These are phyloP conservation scores for Oscheius onirici DNA, from an alignment of 2,888 invertebrate species.

Conservation along the genomic window DNA sequence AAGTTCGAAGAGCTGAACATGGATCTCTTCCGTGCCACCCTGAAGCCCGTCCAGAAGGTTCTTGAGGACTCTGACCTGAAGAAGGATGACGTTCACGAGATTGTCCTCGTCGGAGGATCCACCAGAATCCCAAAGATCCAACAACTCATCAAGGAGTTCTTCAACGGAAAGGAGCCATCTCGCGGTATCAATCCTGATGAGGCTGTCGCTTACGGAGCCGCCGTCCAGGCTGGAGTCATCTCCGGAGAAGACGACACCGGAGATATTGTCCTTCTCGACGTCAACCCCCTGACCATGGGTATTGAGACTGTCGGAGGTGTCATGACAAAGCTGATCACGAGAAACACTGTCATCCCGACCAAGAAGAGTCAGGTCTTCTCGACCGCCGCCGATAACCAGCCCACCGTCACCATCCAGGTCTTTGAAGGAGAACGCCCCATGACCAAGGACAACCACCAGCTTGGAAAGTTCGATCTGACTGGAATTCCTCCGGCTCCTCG, in stretches of 20 bases:
- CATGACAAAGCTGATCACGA: conserved; percentile 96
- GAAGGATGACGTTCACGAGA: conserved; percentile 97
- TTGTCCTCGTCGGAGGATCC: conserved; percentile 97
- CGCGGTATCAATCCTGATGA: conserved; percentile 81
- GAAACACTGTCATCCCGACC: conserved; percentile 98
- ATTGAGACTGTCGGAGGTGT: conserved; percentile 99
- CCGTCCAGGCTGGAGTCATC: conserved; percentile 96
- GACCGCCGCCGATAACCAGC: conserved; percentile 97
- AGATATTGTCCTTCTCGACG: conserved; percentile 93
- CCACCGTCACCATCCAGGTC: conserved; percentile 97
- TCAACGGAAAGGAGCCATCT: conserved; percentile 96
- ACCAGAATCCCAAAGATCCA: conserved; percentile 98
- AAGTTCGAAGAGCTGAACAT: conserved; percentile 79
- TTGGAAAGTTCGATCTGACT: conserved; percentile 90
- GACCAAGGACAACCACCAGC: conserved; percentile 98
- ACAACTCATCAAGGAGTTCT: conserved; percentile 79
- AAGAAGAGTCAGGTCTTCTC: conserved; percentile 99
- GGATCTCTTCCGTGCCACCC: conserved; percentile 82
- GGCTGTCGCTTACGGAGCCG: conserved; percentile 92
- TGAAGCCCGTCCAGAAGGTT: conserved; percentile 89
- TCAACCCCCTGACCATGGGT: conserved; percentile 97
- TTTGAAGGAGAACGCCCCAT: conserved; percentile 99
- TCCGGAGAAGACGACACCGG: conserved; percentile 88
- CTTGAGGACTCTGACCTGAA: conserved; percentile 97
- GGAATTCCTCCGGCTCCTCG: conserved; percentile 75